Evolutionary conservation across 1,140 invertebrate genomes (phyloP).

Genomic region (Lepidotrigona ventralis): DNA sequence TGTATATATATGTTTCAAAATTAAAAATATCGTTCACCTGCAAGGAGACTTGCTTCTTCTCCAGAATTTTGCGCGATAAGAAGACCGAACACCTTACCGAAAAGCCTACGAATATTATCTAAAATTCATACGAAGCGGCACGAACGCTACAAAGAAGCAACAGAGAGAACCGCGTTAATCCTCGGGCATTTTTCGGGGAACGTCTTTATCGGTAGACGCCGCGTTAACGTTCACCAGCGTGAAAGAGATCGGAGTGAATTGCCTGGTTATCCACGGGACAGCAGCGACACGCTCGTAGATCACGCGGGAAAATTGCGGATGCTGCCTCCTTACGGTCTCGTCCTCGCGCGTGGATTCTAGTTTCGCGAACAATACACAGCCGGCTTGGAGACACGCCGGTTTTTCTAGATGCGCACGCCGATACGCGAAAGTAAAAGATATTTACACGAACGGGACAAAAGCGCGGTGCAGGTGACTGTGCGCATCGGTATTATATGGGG

Average conservation of each 20-base stretch:
- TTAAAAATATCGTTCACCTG: too few species aligned
- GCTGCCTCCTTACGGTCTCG: neutral
- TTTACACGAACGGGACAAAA: slow-evolving; percentile 32
- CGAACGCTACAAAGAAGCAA: neutral
- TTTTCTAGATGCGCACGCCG: slow-evolving; percentile 37
- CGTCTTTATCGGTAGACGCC: neutral
- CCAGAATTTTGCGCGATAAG: too few species aligned
- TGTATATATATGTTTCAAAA: too few species aligned
- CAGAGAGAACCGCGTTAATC: neutral
- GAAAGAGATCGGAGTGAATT: slow-evolving; percentile 18
- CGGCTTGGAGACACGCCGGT: slow-evolving; percentile 26
- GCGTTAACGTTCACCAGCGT: slow-evolving; percentile 13
- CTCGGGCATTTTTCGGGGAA: neutral
- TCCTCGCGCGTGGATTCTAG: neutral
- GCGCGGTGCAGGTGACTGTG: neutral
- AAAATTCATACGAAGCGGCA: too few species aligned
- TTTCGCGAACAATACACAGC: slow-evolving; percentile 11
- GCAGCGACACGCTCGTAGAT: neutral
- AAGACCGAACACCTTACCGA: too few species aligned
- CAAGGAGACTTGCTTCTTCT: too few species aligned
- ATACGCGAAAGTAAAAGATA: slow-evolving; percentile 51
- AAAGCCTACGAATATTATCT: too few species aligned
- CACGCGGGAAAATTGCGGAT: slow-evolving; percentile 51
- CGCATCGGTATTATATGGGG: neutral
- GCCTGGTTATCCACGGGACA: neutral